phyloP scores from a whole-genome alignment of 2,113 vertebrate genomes.

The Otus sunia region DNA sequence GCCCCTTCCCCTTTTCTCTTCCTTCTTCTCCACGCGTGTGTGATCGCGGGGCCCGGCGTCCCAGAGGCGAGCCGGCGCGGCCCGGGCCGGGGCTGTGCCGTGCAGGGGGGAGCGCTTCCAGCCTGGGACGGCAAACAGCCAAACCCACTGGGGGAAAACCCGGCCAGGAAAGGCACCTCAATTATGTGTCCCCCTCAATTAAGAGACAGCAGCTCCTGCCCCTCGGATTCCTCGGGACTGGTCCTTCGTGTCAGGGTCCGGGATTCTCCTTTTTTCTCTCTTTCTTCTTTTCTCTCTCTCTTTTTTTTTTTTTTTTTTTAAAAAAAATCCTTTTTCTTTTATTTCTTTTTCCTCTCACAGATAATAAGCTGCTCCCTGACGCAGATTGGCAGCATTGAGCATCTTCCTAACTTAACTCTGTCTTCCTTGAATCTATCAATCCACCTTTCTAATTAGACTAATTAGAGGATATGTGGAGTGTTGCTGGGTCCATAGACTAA shows the following conservation, averaged over 20 bases:
- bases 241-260: background rate
- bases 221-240: background rate
- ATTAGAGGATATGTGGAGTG: conserved; percentile 75
- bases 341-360: background rate
- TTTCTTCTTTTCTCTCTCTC: fast-evolving
- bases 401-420: conserved; percentile 59
- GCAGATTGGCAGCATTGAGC: conserved; percentile 60
- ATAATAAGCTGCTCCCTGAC: background rate
- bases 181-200: background rate
- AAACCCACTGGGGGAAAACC: background rate
- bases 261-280: background rate
- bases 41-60: fast-evolving
- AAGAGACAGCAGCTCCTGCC: background rate
- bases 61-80: fast-evolving
- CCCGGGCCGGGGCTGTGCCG: too few species aligned
- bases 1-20: background rate
- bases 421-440: conserved; percentile 63
- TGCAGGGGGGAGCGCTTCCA: fast-evolving
- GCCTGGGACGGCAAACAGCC: background rate
- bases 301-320: fast-evolving
- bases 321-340: background rate
- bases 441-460: conserved; percentile 81
- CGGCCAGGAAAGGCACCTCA: background rate
- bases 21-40: background rate
- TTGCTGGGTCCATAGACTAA: conserved; percentile 57